Conservation (phyloP, 2,888 invertebrate species). For the Amiota minor region DNA sequence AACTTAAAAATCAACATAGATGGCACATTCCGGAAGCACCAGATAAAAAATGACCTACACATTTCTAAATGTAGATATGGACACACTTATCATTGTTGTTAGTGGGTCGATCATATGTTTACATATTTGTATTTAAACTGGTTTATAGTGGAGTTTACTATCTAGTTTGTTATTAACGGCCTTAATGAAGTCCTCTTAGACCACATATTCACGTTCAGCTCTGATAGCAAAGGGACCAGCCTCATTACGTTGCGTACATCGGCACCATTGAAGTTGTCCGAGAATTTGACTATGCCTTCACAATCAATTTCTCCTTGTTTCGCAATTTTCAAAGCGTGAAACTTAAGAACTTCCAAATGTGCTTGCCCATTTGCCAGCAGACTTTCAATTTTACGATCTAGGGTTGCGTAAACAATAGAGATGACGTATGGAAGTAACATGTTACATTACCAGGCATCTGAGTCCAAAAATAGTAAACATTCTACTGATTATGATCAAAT, state of each 20-base stretch:
- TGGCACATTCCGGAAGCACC: not conserved
- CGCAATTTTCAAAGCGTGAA: constrained; percentile 95
- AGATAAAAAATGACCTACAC: constrained; percentile 38
- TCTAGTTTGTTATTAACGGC: constrained; percentile 99
- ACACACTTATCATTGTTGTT: constrained; percentile 32
- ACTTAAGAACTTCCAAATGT: constrained; percentile 94
- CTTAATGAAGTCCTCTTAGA: constrained; percentile 99
- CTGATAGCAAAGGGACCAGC: constrained; percentile 97
- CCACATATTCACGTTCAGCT: constrained; percentile 96
- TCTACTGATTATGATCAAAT: not conserved
- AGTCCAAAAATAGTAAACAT: too few species aligned
- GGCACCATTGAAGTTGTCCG: constrained; percentile 99
- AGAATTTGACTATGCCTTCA: constrained; percentile 98
- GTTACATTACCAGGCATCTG: too few species aligned
- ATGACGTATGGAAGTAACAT: too few species aligned
- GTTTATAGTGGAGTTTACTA: constrained; percentile 99
- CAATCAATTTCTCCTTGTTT: constrained; percentile 99
- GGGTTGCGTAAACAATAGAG: too few species aligned
- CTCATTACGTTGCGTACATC: constrained; percentile 99
- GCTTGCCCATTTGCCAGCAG: constrained; percentile 99
- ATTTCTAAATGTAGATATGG: constrained; percentile 31
- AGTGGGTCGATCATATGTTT: constrained; percentile 29
- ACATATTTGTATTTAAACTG: constrained; percentile 80
- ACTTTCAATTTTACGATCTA: constrained; percentile 99
- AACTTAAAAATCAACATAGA: not conserved